Evolutionary conservation across 2,113 vertebrate genomes (phyloP).

Genomic region (Megaptera novaeangliae): DNA sequence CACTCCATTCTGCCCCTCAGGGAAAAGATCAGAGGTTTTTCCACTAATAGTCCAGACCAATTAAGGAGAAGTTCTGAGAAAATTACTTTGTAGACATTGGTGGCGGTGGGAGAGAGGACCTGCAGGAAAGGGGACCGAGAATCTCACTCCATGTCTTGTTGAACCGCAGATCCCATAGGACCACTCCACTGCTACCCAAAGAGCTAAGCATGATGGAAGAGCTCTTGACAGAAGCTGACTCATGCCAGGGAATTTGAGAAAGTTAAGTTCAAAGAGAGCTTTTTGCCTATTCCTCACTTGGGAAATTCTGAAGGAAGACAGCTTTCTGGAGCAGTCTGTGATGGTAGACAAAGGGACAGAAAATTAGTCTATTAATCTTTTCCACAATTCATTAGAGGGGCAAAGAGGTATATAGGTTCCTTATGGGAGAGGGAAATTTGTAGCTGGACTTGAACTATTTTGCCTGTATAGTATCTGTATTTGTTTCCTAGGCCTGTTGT

Average conservation of each 20-base stretch:
- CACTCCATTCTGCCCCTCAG: neutral
- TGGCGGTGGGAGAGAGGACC: neutral
- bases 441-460: neutral
- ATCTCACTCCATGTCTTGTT: neutral
- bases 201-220: neutral
- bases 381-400: neutral
- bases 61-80: neutral
- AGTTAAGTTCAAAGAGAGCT: neutral
- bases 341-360: neutral
- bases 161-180: neutral
- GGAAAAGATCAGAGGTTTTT: neutral
- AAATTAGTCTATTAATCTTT: neutral
- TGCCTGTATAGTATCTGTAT: neutral
- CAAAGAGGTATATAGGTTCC: neutral
- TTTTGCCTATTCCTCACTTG: neutral
- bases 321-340: neutral
- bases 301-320: neutral
- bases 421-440: neutral
- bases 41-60: neutral
- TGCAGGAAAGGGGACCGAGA: neutral
- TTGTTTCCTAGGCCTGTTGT: neutral
- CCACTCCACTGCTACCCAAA: neutral
- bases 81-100: neutral
- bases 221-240: neutral
- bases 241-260: neutral